A percentile compares a stretch with the other conserved stretches of the same genome.
These are phyloP conservation scores for Megaceryle alcyon DNA, from an alignment of 2,797 vertebrate genomes.

Conservation along the genomic window DNA sequence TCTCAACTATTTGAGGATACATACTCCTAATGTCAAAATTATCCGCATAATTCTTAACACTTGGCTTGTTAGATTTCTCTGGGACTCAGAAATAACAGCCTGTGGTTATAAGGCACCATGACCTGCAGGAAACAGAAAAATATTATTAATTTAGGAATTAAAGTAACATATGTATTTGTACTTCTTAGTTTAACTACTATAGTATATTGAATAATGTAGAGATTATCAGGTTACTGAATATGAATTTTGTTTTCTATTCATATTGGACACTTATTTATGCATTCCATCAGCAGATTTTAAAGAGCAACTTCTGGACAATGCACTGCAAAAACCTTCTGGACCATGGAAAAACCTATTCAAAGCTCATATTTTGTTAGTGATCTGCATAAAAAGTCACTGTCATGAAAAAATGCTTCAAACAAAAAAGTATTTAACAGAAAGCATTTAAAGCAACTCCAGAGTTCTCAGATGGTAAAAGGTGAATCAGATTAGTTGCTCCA, in stretches of 20 bases:
- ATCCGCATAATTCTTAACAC: background rate
- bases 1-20: background rate
- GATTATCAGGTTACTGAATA: background rate
- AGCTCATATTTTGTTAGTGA: background rate
- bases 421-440: background rate
- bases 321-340: background rate
- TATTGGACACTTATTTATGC: background rate
- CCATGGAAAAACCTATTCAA: background rate
- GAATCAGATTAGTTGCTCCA: constrained; percentile 16
- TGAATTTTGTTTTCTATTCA: background rate
- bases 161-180: background rate
- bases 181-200: background rate
- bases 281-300: background rate
- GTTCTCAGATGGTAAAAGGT: constrained; percentile 3
- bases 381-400: background rate
- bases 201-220: background rate
- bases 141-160: background rate
- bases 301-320: background rate
- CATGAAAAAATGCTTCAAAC: background rate
- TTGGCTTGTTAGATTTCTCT: background rate
- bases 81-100: background rate
- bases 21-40: background rate
- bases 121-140: background rate
- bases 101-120: background rate
- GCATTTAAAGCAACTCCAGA: background rate